phyloP scores from a whole-genome alignment of 23 tunicate genomes.

The Trididemnum clinides region DNA sequence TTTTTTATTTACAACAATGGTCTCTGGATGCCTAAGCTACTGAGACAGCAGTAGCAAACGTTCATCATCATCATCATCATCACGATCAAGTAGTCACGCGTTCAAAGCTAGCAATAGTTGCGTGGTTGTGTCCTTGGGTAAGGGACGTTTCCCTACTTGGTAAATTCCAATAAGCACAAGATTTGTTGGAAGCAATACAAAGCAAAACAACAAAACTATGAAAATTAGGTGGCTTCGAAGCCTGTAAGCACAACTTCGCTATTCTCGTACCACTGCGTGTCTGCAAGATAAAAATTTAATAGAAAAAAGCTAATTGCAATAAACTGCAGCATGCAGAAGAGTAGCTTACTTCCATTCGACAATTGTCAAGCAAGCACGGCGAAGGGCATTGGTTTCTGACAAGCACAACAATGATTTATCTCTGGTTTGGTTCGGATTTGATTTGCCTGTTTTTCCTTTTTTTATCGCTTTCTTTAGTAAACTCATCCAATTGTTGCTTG shows the following conservation, averaged over 20 bases:
- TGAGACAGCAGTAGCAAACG: too few relatives aligned
- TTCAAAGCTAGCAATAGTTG: not conserved
- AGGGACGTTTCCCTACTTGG: not conserved
- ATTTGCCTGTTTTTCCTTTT: not conserved
- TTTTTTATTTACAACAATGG: too few relatives aligned
- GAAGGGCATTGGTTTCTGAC: slow-evolving; percentile 53
- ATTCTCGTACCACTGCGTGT: too few relatives aligned
- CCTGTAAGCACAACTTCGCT: not conserved
- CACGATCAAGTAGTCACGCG: not conserved
- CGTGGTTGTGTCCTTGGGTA: not conserved
- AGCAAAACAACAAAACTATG: not conserved
- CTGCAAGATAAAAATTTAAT: too few relatives aligned
- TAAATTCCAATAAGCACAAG: not conserved
- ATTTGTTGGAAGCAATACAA: not conserved
- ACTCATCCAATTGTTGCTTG: too few relatives aligned
- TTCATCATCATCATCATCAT: too few relatives aligned
- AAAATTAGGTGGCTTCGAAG: not conserved
- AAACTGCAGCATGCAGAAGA: too few relatives aligned
- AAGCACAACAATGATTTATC: slow-evolving; percentile 63
- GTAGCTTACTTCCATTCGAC: slow-evolving; percentile 79
- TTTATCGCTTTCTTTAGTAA: too few relatives aligned
- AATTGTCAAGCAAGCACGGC: slow-evolving; percentile 65
- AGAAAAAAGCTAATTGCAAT: not conserved
- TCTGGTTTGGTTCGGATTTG: not conserved
- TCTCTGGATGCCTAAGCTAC: too few relatives aligned